Evolutionary conservation across 92 coral and sea anemone genomes (phyloP).

Genomic region (Galaxea fascicularis): DNA sequence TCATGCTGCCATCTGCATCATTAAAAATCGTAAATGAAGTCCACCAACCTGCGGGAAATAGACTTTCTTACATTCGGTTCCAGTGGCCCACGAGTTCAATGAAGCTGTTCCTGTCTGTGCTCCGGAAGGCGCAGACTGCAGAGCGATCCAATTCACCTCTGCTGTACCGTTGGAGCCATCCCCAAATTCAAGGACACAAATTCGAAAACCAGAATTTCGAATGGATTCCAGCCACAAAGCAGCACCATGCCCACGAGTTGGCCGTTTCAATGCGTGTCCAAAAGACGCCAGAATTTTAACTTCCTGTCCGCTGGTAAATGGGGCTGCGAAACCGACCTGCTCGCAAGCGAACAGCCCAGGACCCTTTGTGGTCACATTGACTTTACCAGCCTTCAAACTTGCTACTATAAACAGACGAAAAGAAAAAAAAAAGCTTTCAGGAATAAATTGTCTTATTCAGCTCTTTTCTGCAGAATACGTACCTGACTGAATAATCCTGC

Average conservation of each 20-base stretch:
- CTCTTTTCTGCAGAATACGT: no score
- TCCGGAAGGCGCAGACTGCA: slow-evolving; percentile 5
- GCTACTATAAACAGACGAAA: background rate
- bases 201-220: background rate
- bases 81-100: slow-evolving; percentile 22
- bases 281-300: slow-evolving; percentile 15
- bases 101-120: background rate
- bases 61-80: slow-evolving; percentile 6
- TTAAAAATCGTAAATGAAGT: no score
- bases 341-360: slow-evolving; percentile 20
- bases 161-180: slow-evolving; percentile 27
- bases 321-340: background rate
- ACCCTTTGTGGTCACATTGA: background rate
- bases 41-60: slow-evolving; percentile 3
- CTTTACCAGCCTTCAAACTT: slow-evolving; percentile 21
- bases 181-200: slow-evolving; percentile 13
- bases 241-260: background rate
- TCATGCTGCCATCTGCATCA: no score
- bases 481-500: no score
- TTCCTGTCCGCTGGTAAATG: slow-evolving; percentile 2
- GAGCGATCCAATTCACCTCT: slow-evolving; percentile 23
- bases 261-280: background rate
- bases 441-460: background rate
- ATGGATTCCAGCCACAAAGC: slow-evolving; percentile 15
- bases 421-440: no score